Conservation (phyloP, 2,797 vertebrate genomes). For the Phrynocephalus guinanensis region DNA sequence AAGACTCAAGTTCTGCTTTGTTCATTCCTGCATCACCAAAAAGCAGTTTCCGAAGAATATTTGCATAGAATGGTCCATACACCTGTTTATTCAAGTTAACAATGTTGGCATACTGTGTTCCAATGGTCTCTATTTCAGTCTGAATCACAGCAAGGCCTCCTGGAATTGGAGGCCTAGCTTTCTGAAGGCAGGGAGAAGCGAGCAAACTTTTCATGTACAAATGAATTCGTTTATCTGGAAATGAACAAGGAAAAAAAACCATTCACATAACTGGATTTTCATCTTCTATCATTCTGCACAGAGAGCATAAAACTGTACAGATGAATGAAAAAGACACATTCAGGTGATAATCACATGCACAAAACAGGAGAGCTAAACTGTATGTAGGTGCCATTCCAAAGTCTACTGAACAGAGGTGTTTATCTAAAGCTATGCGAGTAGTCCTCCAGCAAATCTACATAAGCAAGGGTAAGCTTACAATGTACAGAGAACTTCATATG, state of each 20-base stretch:
- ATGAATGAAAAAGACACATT: background rate
- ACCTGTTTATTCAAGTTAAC: constrained; percentile 92
- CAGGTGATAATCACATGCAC: background rate
- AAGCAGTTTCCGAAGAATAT: constrained; percentile 89
- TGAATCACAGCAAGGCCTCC: constrained; percentile 87
- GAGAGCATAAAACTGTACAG: background rate
- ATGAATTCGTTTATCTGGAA: constrained; percentile 88
- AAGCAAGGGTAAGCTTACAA: background rate
- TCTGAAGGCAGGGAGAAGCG: constrained; percentile 76
- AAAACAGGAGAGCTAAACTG: background rate
- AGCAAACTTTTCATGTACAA: constrained; percentile 86
- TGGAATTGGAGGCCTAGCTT: constrained; percentile 81
- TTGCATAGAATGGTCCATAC: constrained; percentile 92
- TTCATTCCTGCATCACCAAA: constrained; percentile 73
- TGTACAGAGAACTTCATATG: too few species aligned
- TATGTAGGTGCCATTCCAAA: background rate
- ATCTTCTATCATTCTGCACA: background rate
- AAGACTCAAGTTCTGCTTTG: constrained; percentile 60
- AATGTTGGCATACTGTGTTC: constrained; percentile 84
- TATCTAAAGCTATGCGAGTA: background rate
- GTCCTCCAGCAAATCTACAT: background rate
- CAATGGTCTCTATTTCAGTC: constrained; percentile 83
- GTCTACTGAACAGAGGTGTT: background rate
- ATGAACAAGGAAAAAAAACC: constrained; percentile 24
- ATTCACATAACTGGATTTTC: background rate